Evolutionary conservation across 2,888 invertebrate species (phyloP).

Genomic region (Buathra laborator): DNA sequence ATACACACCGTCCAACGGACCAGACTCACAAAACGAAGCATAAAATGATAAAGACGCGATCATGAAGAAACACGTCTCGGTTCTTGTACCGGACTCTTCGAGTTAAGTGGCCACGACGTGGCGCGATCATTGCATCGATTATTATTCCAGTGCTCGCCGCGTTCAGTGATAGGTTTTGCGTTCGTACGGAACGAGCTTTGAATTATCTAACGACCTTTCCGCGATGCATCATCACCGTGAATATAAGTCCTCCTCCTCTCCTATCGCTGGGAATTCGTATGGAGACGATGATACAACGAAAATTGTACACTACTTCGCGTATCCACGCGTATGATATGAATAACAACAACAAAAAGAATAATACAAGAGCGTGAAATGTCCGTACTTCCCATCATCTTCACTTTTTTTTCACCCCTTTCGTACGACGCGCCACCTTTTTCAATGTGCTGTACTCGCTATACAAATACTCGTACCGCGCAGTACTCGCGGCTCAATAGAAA

Average conservation of each 20-base stretch:
- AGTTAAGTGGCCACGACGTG: conserved; percentile 66
- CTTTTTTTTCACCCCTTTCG: conserved; percentile 13
- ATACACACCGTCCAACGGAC: conserved; percentile 3
- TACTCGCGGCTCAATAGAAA: conserved; percentile 1
- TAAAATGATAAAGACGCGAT: conserved; percentile 69
- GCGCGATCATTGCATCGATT: conserved; percentile 68
- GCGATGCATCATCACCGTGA: conserved; percentile 17
- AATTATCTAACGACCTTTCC: conserved; percentile 61
- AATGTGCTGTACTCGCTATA: neutral
- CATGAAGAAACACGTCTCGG: conserved; percentile 67
- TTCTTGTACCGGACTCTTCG: conserved; percentile 64
- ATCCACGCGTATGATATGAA: conserved; percentile 12
- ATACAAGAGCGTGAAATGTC: conserved; percentile 18
- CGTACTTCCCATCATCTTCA: neutral
- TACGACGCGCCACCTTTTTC: neutral
- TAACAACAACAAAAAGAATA: conserved; percentile 7
- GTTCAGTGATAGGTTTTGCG: conserved; percentile 57
- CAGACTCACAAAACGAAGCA: conserved; percentile 61
- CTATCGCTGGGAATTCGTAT: neutral
- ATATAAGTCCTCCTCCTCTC: conserved; percentile 6
- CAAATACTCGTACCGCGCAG: neutral
- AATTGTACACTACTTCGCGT: neutral
- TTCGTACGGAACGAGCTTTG: conserved; percentile 53
- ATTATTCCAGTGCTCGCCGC: conserved; percentile 56
- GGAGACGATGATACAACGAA: neutral